Percentiles rank a stretch among this genome's conserved stretches.
phyloP scores from a whole-genome alignment of 2,113 vertebrate genomes.

The Bubo bubo region DNA sequence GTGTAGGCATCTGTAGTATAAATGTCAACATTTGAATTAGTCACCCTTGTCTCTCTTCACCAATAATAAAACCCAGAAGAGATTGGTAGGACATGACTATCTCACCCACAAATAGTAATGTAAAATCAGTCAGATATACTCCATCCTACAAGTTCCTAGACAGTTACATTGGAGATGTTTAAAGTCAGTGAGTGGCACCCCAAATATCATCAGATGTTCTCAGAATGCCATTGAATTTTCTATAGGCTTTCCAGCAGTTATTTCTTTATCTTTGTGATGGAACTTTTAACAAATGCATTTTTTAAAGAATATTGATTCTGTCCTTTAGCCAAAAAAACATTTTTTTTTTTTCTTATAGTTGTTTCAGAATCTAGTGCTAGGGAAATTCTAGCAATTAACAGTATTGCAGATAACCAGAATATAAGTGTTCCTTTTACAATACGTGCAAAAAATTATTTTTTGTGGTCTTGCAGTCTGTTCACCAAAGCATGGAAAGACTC shows the following conservation, averaged over 20 bases:
- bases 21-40: background rate
- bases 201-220: background rate
- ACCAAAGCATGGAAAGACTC: background rate
- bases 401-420: background rate
- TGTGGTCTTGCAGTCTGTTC: background rate
- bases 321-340: background rate
- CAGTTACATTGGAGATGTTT: background rate
- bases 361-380: background rate
- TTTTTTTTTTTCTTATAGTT: background rate
- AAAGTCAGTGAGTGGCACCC: background rate
- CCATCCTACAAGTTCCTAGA: background rate
- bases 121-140: background rate
- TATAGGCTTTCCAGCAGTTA: background rate
- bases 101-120: background rate
- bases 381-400: background rate
- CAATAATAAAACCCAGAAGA: background rate
- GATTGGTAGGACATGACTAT: background rate
- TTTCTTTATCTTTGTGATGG: background rate
- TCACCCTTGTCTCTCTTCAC: background rate
- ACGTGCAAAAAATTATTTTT: background rate
- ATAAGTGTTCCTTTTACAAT: background rate
- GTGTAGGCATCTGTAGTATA: background rate
- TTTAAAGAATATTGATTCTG: background rate
- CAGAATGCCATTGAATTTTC: background rate
- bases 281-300: background rate